Conservation (phyloP, 2,113 vertebrate genomes). For the Sceloporus undulatus region DNA sequence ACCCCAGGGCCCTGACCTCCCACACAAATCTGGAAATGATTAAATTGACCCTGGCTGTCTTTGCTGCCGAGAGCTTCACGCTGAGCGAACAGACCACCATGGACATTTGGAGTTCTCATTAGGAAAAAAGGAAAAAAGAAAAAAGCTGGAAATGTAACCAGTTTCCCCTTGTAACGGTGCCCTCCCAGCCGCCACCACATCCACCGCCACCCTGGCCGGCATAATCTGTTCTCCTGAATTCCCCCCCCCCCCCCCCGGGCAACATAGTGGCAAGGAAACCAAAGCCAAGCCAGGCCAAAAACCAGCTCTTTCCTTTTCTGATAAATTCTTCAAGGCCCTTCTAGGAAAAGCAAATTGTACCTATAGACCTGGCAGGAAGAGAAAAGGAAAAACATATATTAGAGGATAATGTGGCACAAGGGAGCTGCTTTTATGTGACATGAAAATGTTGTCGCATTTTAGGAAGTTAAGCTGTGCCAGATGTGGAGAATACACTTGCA, state of each 20-base stretch:
- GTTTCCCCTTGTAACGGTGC: slow-evolving; percentile 20
- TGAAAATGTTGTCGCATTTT: slow-evolving; percentile 1
- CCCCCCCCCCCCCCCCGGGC: neutral
- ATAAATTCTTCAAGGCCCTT: neutral
- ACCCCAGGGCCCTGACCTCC: slow-evolving; percentile 98
- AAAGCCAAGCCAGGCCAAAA: neutral
- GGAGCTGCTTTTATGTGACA: slow-evolving; percentile 3
- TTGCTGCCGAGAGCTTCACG: slow-evolving; percentile 64
- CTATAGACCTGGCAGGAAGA: too few species aligned
- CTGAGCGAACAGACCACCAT: slow-evolving; percentile 68
- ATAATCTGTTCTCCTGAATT: slow-evolving; percentile 43
- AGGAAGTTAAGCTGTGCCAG: slow-evolving; percentile 6
- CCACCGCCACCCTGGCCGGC: neutral
- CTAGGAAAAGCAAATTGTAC: neutral
- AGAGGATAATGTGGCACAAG: neutral
- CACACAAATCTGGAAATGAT: slow-evolving; percentile 99
- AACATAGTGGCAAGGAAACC: slow-evolving; percentile 9
- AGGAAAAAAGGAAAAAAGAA: slow-evolving; percentile 34
- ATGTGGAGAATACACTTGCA: neutral
- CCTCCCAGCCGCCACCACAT: neutral
- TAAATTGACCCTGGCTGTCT: slow-evolving; percentile 84
- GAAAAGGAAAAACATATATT: neutral
- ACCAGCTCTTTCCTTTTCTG: neutral
- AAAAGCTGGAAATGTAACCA: slow-evolving; percentile 51
- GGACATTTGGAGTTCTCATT: slow-evolving; percentile 83